Evolutionary conservation across 2,888 invertebrate genomes (phyloP), one percentile per base, ranked within the genome.

Genomic region (Oasisia sp.): DNA sequence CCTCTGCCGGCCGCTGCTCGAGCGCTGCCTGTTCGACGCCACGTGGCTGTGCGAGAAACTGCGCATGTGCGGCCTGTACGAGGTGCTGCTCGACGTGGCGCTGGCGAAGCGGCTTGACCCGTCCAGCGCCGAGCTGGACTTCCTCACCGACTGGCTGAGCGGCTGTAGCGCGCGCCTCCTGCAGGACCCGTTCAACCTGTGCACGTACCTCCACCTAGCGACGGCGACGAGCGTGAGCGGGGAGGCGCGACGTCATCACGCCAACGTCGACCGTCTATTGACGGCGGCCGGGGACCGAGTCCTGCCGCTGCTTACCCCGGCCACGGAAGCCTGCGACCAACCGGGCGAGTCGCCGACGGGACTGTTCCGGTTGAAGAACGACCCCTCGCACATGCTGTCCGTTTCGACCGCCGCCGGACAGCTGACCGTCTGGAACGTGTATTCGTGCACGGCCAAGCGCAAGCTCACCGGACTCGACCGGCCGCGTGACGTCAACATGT

Each of bases 401-500:
- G 97, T 98, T 44, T 97, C 98, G 4, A 98, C 98, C 0, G 97
- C 97, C 92, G 96, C 97, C 14, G 98, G 98, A 94, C 98, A 98
- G 96, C 97, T 98, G 89, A 97, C 97, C 94, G 98, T 98, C 12
- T 98, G 98, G 98, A 98, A 98, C 97, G 97, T 98, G 32, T 97
- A 97, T 94, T 97, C 90, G 9, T 27, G 74, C 89, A 94, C 95
- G 89, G 96, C 97, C 93, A 97, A 98, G 0, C 97, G 98, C 32
- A 97, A 97, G 92, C 96, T 98, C 93, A 97, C 97, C 92, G 98
- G 98, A 0, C 97, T 98, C 90, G 97, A 97, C 0, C 98, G 98
- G 95, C 98, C 98, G 0, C 97, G 98, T 93, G 97, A 98, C 95
- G 96, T 98, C 94, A 97, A 97, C 94, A 98, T 98, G 92, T 98